Conservation (phyloP, 2,113 vertebrate species). For the Fregetta grallaria region DNA sequence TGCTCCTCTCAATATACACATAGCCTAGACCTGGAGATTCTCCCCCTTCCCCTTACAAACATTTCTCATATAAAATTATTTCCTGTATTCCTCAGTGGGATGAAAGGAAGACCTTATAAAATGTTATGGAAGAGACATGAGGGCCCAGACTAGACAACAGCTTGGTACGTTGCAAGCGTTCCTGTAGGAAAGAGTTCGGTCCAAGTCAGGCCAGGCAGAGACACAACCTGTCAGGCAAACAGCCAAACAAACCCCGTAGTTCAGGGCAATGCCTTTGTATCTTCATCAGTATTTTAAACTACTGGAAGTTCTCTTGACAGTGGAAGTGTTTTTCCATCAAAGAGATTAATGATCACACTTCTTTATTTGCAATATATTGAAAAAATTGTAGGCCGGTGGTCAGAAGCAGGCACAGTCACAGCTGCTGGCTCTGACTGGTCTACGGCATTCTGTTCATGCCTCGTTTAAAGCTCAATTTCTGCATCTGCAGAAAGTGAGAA, state of each 20-base stretch:
- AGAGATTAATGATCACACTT: not conserved
- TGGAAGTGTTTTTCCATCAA: not conserved
- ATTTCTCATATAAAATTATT: not conserved
- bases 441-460: not conserved
- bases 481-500: not conserved
- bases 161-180: not conserved
- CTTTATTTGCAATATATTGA: not conserved
- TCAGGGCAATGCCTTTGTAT: not conserved
- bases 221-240: not conserved
- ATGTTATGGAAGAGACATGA: not conserved
- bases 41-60: not conserved
- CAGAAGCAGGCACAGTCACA: not conserved
- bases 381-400: not conserved
- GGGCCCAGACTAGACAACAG: not conserved
- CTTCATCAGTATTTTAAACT: not conserved
- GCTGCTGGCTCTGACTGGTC: not conserved
- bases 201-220: not conserved
- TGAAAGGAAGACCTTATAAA: not conserved
- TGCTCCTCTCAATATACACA: not conserved
- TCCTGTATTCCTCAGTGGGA: not conserved
- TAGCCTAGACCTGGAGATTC: not conserved
- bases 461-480: not conserved
- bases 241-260: not conserved
- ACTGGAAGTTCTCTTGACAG: not conserved
- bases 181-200: not conserved